Evolutionary conservation across 2,797 vertebrate genomes (phyloP).

Genomic region (Phoeniculus purpureus): DNA sequence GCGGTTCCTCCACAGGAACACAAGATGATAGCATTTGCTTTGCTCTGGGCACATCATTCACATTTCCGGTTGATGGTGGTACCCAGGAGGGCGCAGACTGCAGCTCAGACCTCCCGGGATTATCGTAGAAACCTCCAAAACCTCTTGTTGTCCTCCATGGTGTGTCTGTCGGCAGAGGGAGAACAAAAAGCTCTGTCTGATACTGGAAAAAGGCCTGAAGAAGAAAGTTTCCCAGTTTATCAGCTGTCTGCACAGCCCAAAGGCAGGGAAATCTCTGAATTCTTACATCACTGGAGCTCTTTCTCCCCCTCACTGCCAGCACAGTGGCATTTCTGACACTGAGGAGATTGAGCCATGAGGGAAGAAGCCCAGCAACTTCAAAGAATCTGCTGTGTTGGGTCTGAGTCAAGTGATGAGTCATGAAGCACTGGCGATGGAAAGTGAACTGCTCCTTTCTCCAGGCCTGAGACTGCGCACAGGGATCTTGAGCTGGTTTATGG

Average conservation of each 20-base stretch:
- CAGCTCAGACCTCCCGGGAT: not conserved
- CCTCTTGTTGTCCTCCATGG: not conserved
- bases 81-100: not conserved
- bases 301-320: not conserved
- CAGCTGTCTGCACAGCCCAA: not conserved
- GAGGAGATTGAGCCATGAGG: not conserved
- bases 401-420: not conserved
- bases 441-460: not conserved
- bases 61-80: rapidly evolving
- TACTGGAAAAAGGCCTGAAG: not conserved
- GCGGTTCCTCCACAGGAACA: rapidly evolving
- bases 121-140: rapidly evolving
- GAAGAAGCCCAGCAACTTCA: not conserved
- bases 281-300: rapidly evolving
- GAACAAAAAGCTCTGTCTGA: not conserved
- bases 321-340: not conserved
- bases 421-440: not conserved
- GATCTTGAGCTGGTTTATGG: not conserved
- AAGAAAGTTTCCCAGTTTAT: not conserved
- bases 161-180: not conserved
- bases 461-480: not conserved
- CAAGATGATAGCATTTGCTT: not conserved
- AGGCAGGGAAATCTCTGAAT: not conserved
- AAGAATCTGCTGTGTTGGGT: not conserved
- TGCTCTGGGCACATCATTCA: not conserved